phyloP scores from a whole-genome alignment of 2,113 vertebrate genomes.

The Alectura lathami region DNA sequence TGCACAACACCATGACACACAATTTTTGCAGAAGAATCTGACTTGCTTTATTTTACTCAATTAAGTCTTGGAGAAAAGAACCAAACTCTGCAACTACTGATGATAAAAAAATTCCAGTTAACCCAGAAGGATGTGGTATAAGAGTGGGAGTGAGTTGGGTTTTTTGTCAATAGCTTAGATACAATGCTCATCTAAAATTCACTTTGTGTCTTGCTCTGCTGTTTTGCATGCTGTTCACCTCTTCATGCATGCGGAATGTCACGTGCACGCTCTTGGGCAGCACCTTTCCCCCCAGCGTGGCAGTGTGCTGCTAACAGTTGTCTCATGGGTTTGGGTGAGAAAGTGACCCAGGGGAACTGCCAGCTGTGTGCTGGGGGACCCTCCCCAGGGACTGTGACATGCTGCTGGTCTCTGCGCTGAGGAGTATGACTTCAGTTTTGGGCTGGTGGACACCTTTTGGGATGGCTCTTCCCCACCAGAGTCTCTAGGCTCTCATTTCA shows the following conservation, averaged over 20 bases:
- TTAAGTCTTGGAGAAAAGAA: neutral
- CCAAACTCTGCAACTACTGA: neutral
- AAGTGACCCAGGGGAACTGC: neutral
- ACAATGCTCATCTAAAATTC: neutral
- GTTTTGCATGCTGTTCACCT: neutral
- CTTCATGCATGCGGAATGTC: fast-evolving
- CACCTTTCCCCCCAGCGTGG: neutral
- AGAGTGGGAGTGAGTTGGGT: neutral
- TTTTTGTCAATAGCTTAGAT: neutral
- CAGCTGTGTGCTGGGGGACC: neutral
- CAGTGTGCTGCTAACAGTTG: neutral
- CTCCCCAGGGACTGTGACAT: neutral
- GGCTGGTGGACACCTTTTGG: neutral
- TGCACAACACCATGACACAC: neutral
- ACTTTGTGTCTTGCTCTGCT: neutral
- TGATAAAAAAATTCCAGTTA: neutral
- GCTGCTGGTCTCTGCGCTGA: neutral
- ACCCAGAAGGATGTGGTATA: neutral
- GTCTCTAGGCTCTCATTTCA: neutral
- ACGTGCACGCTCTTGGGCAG: neutral
- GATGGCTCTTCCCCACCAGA: neutral
- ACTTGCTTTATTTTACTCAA: neutral
- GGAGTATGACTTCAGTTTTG: neutral
- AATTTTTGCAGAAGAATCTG: neutral
- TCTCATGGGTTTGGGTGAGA: neutral